Base-by-base conservation (phyloP, 2,113 vertebrate genomes). In the Oncorhynchus tshawytscha region DNA sequence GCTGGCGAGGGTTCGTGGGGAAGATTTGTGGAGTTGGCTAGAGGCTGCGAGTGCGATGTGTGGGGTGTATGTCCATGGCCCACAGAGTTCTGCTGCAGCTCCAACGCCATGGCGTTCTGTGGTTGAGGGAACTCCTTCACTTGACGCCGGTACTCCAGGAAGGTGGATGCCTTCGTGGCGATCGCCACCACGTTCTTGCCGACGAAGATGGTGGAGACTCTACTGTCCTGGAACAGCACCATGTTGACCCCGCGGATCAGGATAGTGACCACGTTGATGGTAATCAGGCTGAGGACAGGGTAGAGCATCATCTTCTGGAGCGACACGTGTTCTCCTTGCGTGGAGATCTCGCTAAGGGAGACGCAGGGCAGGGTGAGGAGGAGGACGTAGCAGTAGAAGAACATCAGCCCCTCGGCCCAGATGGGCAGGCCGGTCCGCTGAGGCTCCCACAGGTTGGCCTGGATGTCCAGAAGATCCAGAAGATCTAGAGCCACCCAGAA, bases 301-400 rank as follows among this genome's bases (percentile, higher is more conserved):
- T 99, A 99, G 16, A 99, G 94, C 98, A 99, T 98, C 97, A 99
- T 99, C 92, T 98, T 98, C 88, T 99, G 98, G 0, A 96, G 98
- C 0, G 97, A 96, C 64, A 98, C 96, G 85, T 98, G 96, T 85
- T 99, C 97, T 1, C 98, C 97, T 89, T 99, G 97, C 94, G 98
- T 98, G 91, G 96, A 99, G 91, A 99, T 96, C 87, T 99, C 98
- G 1, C 98, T 99, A 81, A 99, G 95, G 3, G 97, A 98, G 82
- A 99, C 98, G 2, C 98, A 99, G 16, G 98, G 98, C 81, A 99
- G 92, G 85, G 99, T 98, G 39, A 99, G 93, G 85, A 99, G 94
- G 75, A 99, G 92, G 77, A 97, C 98, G 90, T 99, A 99, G 93
- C 98, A 99, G 88, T 99, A 99, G 92, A 99, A 99, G 94, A 99